Evolutionary conservation across 2,113 vertebrate genomes (phyloP), one percentile per base, ranked within the genome.

Genomic region (Ptychochromis oligacanthus): DNA sequence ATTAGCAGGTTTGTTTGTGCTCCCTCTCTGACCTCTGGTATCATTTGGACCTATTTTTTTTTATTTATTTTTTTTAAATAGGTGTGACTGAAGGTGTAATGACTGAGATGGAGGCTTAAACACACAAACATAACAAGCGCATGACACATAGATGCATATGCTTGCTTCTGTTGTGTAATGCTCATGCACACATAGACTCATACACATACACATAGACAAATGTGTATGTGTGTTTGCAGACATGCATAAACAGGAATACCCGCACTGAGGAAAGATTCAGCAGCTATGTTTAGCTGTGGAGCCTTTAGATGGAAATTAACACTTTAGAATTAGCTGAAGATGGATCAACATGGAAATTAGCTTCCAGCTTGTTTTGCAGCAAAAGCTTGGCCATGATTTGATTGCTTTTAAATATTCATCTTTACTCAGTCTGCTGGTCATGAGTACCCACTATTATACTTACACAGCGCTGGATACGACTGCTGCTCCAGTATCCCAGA

Each of bases 11-110:
- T 76, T 90, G 85, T 89, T 81, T 90, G 88, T n/a, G 81, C 77
- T 85, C 83, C 60, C 22, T 14, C 75, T 87, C 26, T 90, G 91
- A 91, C 86, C 89, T 90, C 84, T 87, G 24, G n/a, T 24, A 83
- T 82, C 43, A 81, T 91, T 88, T 65, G 34, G 75, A 80, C 80
- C 64, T 67, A 34, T 36, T 72, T 57, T 80, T 31, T 26, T 14
- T 70, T 43, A 15, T 54, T 60, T 18, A 24, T 24, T 58, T 77
- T 31, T 18, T 54, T 56, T 14, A 79, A 89, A 60, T 46, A 36
- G 38, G 40, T 83, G 77, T 75, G 18, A 64, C 54, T 64, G 74
- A 82, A 79, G 55, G 64, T 76, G 55, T 36, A 26, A 62, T 83
- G 76, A 88, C 38, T 72, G 62, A 24, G 3, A 65, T 28, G 17